Conservation (phyloP, 1,140 invertebrate genomes). For the Ptiloglossa arizonensis region DNA sequence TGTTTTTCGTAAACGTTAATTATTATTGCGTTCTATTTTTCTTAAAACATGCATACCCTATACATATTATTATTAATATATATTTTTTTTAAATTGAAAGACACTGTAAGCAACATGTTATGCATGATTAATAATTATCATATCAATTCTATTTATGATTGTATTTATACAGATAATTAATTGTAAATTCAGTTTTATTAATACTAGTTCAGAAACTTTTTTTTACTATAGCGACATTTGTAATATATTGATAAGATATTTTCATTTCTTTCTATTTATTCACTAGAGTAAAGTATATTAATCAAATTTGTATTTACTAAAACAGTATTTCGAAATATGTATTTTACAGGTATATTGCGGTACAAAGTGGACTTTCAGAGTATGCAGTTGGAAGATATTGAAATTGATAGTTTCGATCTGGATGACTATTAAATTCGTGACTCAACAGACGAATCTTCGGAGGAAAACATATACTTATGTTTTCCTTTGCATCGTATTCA, state of each 20-base stretch:
- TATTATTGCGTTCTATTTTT: background rate
- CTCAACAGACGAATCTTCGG: constrained; percentile 54
- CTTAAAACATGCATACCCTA: background rate
- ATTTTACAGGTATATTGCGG: constrained; percentile 93
- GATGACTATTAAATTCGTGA: constrained; percentile 92
- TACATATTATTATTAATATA: background rate
- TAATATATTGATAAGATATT: constrained; percentile 31
- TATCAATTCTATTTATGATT: constrained; percentile 7
- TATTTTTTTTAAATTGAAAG: background rate
- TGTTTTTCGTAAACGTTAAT: constrained; percentile 6
- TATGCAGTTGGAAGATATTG: constrained; percentile 94
- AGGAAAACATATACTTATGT: constrained; percentile 50
- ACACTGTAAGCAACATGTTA: background rate
- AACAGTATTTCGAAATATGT: constrained; percentile 48
- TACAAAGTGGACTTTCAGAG: constrained; percentile 99
- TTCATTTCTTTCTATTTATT: constrained; percentile 35
- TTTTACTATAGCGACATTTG: constrained; percentile 25
- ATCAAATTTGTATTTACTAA: background rate
- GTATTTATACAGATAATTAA: constrained; percentile 8
- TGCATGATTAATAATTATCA: constrained; percentile 29
- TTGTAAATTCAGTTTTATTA: constrained; percentile 31
- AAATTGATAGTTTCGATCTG: constrained; percentile 92
- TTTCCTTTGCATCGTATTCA: constrained; percentile 48
- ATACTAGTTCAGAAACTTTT: constrained; percentile 32
- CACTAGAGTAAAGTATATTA: constrained; percentile 11